These are phyloP conservation scores for Myanophis thanlyinensis DNA, from an alignment of 2,113 vertebrate species.

Conservation along the genomic window DNA sequence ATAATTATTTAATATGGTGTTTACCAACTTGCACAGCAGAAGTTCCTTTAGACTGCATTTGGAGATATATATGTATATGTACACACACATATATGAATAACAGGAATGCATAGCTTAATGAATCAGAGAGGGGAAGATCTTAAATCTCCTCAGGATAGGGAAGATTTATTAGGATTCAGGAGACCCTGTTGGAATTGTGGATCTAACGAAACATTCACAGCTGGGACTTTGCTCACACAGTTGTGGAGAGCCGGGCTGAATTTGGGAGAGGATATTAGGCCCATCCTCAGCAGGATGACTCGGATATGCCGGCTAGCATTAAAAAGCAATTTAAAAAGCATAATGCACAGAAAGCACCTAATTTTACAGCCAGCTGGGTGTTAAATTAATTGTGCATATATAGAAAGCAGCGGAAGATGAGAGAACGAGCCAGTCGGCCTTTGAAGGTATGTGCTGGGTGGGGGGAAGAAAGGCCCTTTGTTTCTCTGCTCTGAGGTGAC, in stretches of 20 bases:
- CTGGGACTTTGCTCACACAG: slow-evolving; percentile 23
- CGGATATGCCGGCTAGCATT: slow-evolving; percentile 49
- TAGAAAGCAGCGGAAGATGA: not conserved
- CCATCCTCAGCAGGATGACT: slow-evolving; percentile 58
- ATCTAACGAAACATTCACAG: slow-evolving; percentile 46
- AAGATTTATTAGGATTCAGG: slow-evolving; percentile 37
- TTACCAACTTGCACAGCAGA: not conserved
- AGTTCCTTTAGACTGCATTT: not conserved
- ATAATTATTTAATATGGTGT: not conserved
- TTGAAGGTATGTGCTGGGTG: not conserved
- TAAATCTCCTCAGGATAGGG: slow-evolving; percentile 19
- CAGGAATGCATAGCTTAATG: not conserved
- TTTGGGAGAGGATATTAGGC: slow-evolving; percentile 40
- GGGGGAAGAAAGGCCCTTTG: not conserved
- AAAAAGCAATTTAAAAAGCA: slow-evolving; percentile 66
- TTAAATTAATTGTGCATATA: slow-evolving; percentile 61
- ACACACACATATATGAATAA: too few species aligned
- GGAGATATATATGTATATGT: too few species aligned
- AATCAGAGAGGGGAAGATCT: not conserved
- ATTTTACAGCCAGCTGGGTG: slow-evolving; percentile 66
- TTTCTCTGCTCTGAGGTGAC: slow-evolving; percentile 30
- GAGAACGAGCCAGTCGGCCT: slow-evolving; percentile 28
- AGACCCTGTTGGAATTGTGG: slow-evolving; percentile 39
- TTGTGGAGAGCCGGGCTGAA: slow-evolving; percentile 18
- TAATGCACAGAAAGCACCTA: slow-evolving; percentile 57